Evolutionary conservation across 2,888 invertebrate species (phyloP), one percentile per base, ranked within the genome.

Genomic region (Anticlea derivata): DNA sequence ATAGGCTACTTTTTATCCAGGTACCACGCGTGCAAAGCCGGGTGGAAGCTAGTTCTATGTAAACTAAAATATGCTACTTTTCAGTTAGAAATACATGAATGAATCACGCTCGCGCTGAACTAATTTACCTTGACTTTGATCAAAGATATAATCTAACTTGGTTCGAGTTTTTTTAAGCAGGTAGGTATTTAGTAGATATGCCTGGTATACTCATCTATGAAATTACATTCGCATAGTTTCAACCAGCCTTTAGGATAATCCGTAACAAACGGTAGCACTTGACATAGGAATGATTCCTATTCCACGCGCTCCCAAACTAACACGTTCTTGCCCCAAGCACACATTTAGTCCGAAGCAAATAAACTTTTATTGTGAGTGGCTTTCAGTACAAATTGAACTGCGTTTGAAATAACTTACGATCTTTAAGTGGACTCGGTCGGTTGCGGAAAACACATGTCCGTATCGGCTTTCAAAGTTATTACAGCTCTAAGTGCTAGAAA

Each of bases 231-330:
- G 55, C 58, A 47, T 54, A 49, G 50, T 55, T 60, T 48, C 50
- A 58, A 57, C 50, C 53, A 63, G 59, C 54, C 58, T 64, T 69
- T 55, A 63, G 60, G 65, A 68, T 66, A 44, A 51, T 55, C 50
- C 65, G 63, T 68, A 66, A 67, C 67, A 58, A 75, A 73, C 75
- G 68, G 75, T 71, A 73, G 75, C 74, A 70, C 73, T 71, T 70
- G 70, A 69, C 68, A 67, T 59, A 62, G 60, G 68, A 72, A 70
- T 68, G 66, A 70, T 69, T 70, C 70, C 62, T 71, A 77, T 80
- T 75, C 70, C 70, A 73, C 74, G 74, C 71, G 70, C 68, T 61
- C 55, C 45, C 45, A 53, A 50, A 37, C 50, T 40, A 40, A 52
- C 39, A 54, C 47, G 43, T 47, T 58, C 45, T 52, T 38, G 46